phyloP scores from a whole-genome alignment of 2,797 vertebrate genomes.

The Apodemus agrarius region DNA sequence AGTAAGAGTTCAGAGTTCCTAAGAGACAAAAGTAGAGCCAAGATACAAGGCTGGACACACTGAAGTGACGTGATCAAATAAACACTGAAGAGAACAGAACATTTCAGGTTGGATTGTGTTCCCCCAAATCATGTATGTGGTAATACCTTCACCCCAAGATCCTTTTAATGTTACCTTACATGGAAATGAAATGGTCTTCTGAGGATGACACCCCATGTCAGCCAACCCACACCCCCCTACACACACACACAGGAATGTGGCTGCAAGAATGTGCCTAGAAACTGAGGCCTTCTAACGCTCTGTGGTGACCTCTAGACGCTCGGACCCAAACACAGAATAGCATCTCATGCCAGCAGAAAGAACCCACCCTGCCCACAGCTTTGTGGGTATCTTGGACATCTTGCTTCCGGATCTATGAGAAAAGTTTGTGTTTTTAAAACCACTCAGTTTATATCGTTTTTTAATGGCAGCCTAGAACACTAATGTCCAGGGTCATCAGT shows the following conservation, averaged over 20 bases:
- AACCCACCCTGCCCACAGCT: too few relatives aligned
- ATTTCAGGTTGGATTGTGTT: neutral
- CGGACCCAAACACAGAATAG: neutral
- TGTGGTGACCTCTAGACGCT: too few relatives aligned
- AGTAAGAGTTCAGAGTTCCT: neutral
- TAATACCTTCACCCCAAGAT: neutral
- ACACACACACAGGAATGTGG: neutral
- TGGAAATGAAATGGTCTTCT: neutral
- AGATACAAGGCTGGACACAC: neutral
- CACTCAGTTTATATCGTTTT: neutral
- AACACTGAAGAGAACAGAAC: neutral
- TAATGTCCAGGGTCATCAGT: neutral
- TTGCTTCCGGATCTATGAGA: neutral
- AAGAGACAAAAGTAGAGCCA: too few relatives aligned
- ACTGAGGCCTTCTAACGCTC: neutral
- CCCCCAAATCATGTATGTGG: neutral
- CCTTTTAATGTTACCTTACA: neutral
- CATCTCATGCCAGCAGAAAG: neutral
- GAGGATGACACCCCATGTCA: neutral
- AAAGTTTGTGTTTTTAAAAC: neutral
- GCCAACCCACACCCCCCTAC: neutral
- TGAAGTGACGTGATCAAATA: neutral
- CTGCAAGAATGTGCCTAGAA: neutral
- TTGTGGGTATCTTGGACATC: neutral
- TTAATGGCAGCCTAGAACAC: neutral